Percentiles rank a stretch among this genome's conserved stretches.
Evolutionary conservation across 2,113 vertebrate genomes (phyloP).

Genomic region (Apteryx owenii): DNA sequence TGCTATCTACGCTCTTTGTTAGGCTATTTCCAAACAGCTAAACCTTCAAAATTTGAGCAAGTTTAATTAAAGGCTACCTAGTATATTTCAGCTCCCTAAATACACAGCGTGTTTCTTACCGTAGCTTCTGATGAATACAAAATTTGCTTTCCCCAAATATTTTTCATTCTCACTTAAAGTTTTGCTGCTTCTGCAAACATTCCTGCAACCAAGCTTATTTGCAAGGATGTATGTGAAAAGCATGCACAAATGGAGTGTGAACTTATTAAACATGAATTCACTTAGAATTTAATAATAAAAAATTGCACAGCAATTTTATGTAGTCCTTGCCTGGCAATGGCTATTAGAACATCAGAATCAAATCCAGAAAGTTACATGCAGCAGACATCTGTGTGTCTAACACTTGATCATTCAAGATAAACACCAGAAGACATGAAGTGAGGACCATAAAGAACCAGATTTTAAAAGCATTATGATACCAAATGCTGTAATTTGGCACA

Average conservation of each 20-base stretch:
- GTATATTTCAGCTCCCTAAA: neutral
- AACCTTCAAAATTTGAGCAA: neutral
- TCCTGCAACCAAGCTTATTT: neutral
- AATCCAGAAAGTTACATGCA: neutral
- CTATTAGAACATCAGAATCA: neutral
- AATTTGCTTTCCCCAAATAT: neutral
- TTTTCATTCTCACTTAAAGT: neutral
- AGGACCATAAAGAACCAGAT: neutral
- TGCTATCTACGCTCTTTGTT: neutral
- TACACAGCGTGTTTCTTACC: neutral
- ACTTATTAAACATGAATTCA: neutral
- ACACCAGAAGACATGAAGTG: neutral
- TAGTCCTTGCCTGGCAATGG: neutral
- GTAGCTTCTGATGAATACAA: neutral
- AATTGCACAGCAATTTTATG: neutral
- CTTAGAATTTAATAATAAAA: neutral
- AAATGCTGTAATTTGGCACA: neutral
- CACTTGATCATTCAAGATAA: neutral
- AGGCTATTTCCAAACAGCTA: neutral
- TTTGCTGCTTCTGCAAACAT: neutral
- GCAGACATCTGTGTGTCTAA: neutral
- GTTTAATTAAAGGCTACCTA: neutral
- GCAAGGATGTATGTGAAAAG: neutral
- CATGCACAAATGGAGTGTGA: neutral
- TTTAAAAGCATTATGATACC: neutral